Conservation (phyloP, 2,113 vertebrate species). For the Hyla sarda region DNA sequence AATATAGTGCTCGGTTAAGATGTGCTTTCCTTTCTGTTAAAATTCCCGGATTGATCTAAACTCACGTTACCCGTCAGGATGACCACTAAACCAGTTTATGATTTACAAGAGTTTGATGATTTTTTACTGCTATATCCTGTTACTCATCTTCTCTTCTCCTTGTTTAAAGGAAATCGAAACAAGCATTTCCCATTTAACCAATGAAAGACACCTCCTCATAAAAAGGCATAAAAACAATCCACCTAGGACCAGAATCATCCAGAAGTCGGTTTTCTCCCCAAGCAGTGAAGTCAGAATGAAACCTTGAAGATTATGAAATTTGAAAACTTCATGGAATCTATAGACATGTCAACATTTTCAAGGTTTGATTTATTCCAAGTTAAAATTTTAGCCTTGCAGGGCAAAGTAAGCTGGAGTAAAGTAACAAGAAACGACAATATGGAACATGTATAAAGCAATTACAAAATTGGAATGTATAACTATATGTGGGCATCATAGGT, state of each 20-base stretch:
- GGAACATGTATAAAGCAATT: no score
- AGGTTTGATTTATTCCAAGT: background rate
- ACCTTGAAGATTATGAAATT: background rate
- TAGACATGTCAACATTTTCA: background rate
- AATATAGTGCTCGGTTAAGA: no score
- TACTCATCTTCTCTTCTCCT: slow-evolving; percentile 14
- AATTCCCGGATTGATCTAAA: slow-evolving; percentile 1
- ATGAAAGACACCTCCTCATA: background rate
- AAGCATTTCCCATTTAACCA: background rate
- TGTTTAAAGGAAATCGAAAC: background rate
- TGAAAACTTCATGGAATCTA: background rate
- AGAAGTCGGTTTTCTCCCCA: background rate
- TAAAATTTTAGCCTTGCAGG: no score
- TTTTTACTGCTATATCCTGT: slow-evolving; percentile 15
- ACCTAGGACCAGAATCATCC: background rate
- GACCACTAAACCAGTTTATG: background rate
- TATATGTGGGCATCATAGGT: no score
- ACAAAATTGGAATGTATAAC: no score
- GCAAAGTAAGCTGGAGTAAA: no score
- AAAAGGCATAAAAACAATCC: background rate
- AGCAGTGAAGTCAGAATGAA: background rate
- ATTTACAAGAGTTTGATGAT: background rate
- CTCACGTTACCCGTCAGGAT: background rate
- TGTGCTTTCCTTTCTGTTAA: background rate
- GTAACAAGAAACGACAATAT: no score